Evolutionary conservation across 2,888 invertebrate species (phyloP).

Genomic region (Mycalesis mineus): DNA sequence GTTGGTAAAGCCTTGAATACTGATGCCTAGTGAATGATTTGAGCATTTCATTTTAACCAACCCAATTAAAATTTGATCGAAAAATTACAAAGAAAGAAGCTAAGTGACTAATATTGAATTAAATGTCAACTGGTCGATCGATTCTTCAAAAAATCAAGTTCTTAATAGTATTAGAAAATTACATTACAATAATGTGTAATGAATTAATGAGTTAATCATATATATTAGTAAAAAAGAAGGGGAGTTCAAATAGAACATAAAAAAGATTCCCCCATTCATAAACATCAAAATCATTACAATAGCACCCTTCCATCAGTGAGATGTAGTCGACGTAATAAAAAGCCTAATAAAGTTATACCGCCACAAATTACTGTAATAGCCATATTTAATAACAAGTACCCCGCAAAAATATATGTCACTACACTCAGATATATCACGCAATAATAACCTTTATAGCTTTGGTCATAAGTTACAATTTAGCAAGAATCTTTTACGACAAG

Average conservation of each 20-base stretch:
- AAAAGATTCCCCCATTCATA: constrained; percentile 10
- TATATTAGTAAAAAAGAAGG: background rate
- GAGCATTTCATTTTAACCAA: no score
- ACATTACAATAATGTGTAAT: no score
- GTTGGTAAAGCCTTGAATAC: no score
- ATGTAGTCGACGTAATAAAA: constrained; percentile 30
- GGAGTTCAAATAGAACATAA: background rate
- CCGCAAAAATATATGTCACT: constrained; percentile 7
- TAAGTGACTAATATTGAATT: no score
- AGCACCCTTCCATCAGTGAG: constrained; percentile 27
- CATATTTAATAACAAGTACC: constrained; percentile 25
- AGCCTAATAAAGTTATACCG: constrained; percentile 41
- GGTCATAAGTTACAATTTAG: constrained; percentile 6
- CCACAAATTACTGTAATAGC: constrained; percentile 31
- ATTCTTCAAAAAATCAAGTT: no score
- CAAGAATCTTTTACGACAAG: constrained; percentile 2
- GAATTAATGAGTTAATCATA: background rate
- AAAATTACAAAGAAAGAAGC: no score
- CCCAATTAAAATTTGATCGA: no score
- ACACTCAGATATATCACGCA: constrained; percentile 1
- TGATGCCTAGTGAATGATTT: no score
- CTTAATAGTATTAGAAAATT: no score
- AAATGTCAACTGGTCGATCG: no score
- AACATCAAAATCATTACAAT: constrained; percentile 27
- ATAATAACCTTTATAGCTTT: constrained; percentile 14